phyloP scores from a whole-genome alignment of 1,140 invertebrate genomes.

The Cyphomyrmex costatus region DNA sequence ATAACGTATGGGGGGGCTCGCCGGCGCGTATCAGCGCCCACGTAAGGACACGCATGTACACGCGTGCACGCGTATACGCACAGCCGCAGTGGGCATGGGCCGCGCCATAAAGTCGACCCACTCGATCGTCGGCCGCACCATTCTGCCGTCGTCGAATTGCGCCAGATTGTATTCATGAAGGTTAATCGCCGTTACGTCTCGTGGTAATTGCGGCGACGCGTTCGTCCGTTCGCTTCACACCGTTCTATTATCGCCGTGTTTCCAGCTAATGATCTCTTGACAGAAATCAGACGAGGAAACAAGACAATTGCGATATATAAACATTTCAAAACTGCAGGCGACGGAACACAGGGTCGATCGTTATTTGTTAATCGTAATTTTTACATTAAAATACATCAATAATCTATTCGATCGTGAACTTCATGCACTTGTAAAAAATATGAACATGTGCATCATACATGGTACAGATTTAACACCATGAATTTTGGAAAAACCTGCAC shows the following conservation, averaged over 20 bases:
- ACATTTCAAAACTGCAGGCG: too few relatives aligned
- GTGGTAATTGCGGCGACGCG: constrained; percentile 48
- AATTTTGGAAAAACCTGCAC: too few relatives aligned
- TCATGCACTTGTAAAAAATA: too few relatives aligned
- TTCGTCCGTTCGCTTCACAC: neutral
- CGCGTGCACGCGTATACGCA: constrained; percentile 63
- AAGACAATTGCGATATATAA: neutral
- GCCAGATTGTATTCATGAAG: constrained; percentile 64
- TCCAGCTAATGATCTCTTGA: constrained; percentile 13
- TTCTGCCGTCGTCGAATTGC: constrained; percentile 51
- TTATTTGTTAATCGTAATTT: neutral
- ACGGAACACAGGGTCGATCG: neutral
- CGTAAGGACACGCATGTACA: constrained; percentile 62
- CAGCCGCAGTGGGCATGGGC: constrained; percentile 29
- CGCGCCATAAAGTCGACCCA: constrained; percentile 76
- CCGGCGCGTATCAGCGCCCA: constrained; percentile 74
- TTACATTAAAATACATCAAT: neutral
- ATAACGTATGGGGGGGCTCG: constrained; percentile 81
- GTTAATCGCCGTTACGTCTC: constrained; percentile 62
- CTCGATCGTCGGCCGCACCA: constrained; percentile 59
- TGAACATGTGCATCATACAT: too few relatives aligned
- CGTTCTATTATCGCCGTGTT: neutral
- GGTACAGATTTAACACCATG: too few relatives aligned
- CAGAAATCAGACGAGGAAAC: neutral
- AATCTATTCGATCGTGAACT: neutral